Conservation (phyloP, 1,140 invertebrate genomes). For the Hylyphantes graminicola region DNA sequence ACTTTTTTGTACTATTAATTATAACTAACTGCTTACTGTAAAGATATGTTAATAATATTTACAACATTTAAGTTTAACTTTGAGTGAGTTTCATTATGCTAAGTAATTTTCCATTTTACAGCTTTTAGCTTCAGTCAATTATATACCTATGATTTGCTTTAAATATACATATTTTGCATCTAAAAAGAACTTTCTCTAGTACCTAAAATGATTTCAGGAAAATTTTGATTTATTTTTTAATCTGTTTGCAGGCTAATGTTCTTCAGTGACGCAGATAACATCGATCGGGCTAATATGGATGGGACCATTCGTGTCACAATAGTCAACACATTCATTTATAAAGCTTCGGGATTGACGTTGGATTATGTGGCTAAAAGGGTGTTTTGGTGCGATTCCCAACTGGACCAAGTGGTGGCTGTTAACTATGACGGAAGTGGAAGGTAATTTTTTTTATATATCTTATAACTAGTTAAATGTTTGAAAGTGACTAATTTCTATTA, state of each 20-base stretch:
- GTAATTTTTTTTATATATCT: conserved; percentile 65
- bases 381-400: conserved; percentile 94
- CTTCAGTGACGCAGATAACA: conserved; percentile 90
- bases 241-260: conserved; percentile 79
- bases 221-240: conserved; percentile 10
- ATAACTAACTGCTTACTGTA: neutral
- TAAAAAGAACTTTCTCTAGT: too few relatives aligned
- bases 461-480: neutral
- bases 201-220: neutral
- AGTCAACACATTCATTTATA: conserved; percentile 91
- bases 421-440: conserved; percentile 90
- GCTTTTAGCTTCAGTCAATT: too few relatives aligned
- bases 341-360: conserved; percentile 85
- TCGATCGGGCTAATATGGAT: conserved; percentile 91
- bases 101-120: too few relatives aligned
- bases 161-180: too few relatives aligned
- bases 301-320: conserved; percentile 83
- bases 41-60: too few relatives aligned
- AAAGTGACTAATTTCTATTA: neutral
- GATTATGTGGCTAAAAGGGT: conserved; percentile 89
- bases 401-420: conserved; percentile 98
- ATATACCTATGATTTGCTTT: too few relatives aligned
- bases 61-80: too few relatives aligned
- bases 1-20: neutral
- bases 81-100: too few relatives aligned